phyloP scores from a whole-genome alignment of 2,797 vertebrate species.

The Xenopus petersii region DNA sequence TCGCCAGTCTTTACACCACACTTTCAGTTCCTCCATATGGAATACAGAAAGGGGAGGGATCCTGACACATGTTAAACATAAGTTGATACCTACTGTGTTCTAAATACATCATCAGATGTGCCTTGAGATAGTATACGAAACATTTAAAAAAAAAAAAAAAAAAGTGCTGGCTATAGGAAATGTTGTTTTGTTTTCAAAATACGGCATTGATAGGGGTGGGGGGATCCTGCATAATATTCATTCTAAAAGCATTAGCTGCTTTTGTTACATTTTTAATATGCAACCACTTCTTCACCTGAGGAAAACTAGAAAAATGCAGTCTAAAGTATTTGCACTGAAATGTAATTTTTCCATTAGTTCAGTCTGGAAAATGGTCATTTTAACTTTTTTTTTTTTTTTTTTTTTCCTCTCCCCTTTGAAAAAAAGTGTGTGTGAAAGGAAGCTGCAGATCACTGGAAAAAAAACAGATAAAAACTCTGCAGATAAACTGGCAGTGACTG shows the following conservation, averaged over 20 bases:
- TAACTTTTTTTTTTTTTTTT: slow-evolving; percentile 70
- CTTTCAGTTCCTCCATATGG: slow-evolving; percentile 87
- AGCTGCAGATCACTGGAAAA: slow-evolving; percentile 81
- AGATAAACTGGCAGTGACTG: slow-evolving; percentile 88
- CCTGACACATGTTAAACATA: slow-evolving; percentile 77
- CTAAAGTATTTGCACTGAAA: slow-evolving; percentile 97
- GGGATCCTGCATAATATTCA: slow-evolving; percentile 80
- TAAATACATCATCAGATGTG: slow-evolving; percentile 96
- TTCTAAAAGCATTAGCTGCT: slow-evolving; percentile 95
- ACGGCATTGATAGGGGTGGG: slow-evolving; percentile 64
- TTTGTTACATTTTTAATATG: slow-evolving; percentile 98
- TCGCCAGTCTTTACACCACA: slow-evolving; percentile 87
- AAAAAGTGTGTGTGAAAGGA: slow-evolving; percentile 68
- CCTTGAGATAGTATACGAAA: slow-evolving; percentile 98
- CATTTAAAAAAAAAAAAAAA: slow-evolving; percentile 80
- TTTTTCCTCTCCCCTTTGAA: slow-evolving; percentile 6
- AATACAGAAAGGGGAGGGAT: slow-evolving; percentile 81
- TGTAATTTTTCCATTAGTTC: slow-evolving; percentile 87
- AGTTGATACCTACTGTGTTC: slow-evolving; percentile 84
- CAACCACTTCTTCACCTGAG: slow-evolving; percentile 95
- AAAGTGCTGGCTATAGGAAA: slow-evolving; percentile 90
- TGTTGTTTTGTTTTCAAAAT: slow-evolving; percentile 82
- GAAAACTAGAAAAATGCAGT: slow-evolving; percentile 85
- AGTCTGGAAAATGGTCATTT: slow-evolving; percentile 92
- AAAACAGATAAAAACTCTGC: slow-evolving; percentile 75